A percentile compares a stretch with the other conserved stretches of the same genome.
phyloP scores from a whole-genome alignment of 2,888 invertebrate species.

The Mythimna impura region DNA sequence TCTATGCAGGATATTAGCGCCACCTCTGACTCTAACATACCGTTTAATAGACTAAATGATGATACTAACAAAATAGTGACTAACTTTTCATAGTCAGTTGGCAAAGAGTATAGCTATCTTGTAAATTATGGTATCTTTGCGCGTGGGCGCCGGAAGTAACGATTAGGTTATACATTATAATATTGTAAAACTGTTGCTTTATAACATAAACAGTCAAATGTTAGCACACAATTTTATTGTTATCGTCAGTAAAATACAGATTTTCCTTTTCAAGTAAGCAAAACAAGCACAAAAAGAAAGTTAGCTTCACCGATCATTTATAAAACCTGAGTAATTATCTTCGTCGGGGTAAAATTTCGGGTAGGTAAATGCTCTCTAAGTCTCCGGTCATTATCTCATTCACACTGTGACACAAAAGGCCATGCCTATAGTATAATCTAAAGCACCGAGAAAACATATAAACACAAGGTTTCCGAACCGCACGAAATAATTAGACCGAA shows the following conservation, averaged over 20 bases:
- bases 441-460: neutral
- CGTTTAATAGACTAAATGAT: neutral
- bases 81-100: neutral
- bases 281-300: neutral
- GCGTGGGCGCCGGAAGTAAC: constrained; percentile 25
- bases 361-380: neutral
- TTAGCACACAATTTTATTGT: neutral
- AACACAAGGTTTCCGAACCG: neutral
- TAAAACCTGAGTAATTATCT: too few relatives aligned
- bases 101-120: neutral
- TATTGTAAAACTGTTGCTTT: neutral
- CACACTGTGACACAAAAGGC: constrained; percentile 1
- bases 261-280: neutral
- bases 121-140: constrained; percentile 2
- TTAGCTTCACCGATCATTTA: neutral
- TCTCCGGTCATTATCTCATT: neutral
- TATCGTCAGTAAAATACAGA: neutral
- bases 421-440: neutral
- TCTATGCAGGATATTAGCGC: neutral
- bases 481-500: neutral
- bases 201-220: neutral
- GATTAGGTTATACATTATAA: neutral
- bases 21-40: neutral
- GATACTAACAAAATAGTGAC: neutral
- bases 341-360: neutral